Conservation (phyloP, 2,113 vertebrate genomes). For the Tachuris rubrigastra region DNA sequence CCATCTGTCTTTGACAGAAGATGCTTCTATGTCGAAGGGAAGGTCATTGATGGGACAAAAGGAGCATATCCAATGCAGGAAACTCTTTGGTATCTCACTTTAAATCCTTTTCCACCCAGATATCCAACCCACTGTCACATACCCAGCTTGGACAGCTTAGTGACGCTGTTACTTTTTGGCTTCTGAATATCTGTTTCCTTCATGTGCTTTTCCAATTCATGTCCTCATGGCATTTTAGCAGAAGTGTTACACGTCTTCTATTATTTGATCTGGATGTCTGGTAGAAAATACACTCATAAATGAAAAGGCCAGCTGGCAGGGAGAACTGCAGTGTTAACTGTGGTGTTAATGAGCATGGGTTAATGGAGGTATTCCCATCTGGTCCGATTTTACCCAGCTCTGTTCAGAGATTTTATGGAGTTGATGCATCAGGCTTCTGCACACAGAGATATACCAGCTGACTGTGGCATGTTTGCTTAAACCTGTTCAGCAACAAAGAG, state of each 20-base stretch:
- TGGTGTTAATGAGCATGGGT: background rate
- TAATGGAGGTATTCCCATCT: background rate
- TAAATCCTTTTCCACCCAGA: background rate
- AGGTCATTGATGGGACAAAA: background rate
- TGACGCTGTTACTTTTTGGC: background rate
- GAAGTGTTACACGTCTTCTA: background rate
- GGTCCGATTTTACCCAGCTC: background rate
- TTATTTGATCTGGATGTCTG: background rate
- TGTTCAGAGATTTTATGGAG: background rate
- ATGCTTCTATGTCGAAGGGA: background rate
- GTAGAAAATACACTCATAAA: background rate
- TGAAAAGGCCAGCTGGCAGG: background rate
- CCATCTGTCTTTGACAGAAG: background rate
- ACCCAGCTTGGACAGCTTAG: background rate
- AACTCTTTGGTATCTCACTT: background rate
- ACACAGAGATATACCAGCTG: background rate
- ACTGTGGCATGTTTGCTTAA: background rate
- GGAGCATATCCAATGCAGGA: background rate
- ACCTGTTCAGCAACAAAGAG: background rate
- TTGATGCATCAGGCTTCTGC: background rate
- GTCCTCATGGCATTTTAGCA: background rate
- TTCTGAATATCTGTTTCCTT: background rate
- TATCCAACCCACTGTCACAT: background rate
- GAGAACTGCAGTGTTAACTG: background rate
- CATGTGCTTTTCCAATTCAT: background rate